Evolutionary conservation across 2,797 vertebrate genomes (phyloP), one percentile per base, ranked within the genome.

Genomic region (Phylloscopus collybita): DNA sequence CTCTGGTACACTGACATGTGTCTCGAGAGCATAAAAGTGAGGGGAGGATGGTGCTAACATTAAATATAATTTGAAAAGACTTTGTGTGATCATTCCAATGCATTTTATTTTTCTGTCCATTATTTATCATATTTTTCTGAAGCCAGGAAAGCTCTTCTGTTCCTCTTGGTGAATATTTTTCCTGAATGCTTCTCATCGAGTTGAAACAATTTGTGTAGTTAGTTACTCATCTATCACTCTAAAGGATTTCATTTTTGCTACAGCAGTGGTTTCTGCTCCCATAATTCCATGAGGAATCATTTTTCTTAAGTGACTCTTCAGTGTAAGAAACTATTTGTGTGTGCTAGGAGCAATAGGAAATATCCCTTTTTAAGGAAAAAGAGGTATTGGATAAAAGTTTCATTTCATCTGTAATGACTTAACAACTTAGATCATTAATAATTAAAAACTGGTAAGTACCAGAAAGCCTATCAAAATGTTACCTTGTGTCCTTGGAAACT

Each of bases 91-190:
- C 9, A 36, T 86, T 94, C 88, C 89, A 91, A 4, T 1, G 1
- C 0, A 0, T 49, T 91, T 89, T 73, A 57, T 53, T 90, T 86
- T 88, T 56, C 50, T 80, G 32, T 34, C 69, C 32, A 3, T 90
- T 91, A 62, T 86, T 95, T 90, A 66, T 72, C 5, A 0, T 56
- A 6, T 45, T 93, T 75, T 88, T 50, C 36, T 91, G 72, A 69
- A 57, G 25, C 72, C 49, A 45, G 59, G 42, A 78, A 71, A 86
- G 16, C 47, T 92, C 53, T 61, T 13, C 1, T 91, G 71, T 92
- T 97, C 62, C 85, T 34, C 29, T 80, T 74, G 32, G 27, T 83
- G 95, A 23, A 50, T 93, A 13, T 90, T 96, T 95, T 82, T 42
- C 69, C 27, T 73, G 21, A 32, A 9, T 82, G 34, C 70, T 90